Percentiles rank a stretch among this genome's conserved stretches.
Conservation (phyloP, 2,888 invertebrate species). For the Euzophera pinguis region DNA sequence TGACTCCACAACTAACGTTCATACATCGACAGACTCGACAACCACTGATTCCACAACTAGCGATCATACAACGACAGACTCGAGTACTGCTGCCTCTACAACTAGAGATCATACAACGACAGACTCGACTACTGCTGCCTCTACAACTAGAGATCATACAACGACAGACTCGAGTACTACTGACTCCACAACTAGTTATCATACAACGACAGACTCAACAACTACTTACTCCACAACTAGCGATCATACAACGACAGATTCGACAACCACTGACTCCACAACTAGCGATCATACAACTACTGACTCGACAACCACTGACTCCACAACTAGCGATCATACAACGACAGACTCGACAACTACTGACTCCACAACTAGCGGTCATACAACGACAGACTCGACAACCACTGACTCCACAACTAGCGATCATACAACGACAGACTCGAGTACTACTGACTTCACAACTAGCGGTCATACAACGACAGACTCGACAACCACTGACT, state of each 20-base stretch:
- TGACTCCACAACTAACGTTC: neutral
- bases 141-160: neutral
- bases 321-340: constrained; percentile 6
- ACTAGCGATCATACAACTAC: constrained; percentile 8
- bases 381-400: constrained; percentile 1
- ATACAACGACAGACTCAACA: constrained; percentile 2
- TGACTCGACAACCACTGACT: constrained; percentile 2
- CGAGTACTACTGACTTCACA: neutral
- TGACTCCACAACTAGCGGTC: constrained; percentile 10
- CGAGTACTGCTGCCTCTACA: neutral
- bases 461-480: constrained; percentile 7
- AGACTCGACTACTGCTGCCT: too few relatives aligned
- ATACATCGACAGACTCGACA: neutral
- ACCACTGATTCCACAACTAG: neutral
- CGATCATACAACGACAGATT: constrained; percentile 1
- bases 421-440: constrained; percentile 7
- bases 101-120: neutral
- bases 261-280: constrained; percentile 14
- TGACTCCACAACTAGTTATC: constrained; percentile 1
- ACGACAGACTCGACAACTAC: constrained; percentile 5
- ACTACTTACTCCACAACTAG: constrained; percentile 4
- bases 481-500: neutral
- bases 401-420: constrained; percentile 5
- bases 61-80: neutral
- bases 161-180: constrained; percentile 14